These are phyloP conservation scores for Lepilemur septentrionalis DNA, from an alignment of 2,797 vertebrate genomes.

Conservation along the genomic window DNA sequence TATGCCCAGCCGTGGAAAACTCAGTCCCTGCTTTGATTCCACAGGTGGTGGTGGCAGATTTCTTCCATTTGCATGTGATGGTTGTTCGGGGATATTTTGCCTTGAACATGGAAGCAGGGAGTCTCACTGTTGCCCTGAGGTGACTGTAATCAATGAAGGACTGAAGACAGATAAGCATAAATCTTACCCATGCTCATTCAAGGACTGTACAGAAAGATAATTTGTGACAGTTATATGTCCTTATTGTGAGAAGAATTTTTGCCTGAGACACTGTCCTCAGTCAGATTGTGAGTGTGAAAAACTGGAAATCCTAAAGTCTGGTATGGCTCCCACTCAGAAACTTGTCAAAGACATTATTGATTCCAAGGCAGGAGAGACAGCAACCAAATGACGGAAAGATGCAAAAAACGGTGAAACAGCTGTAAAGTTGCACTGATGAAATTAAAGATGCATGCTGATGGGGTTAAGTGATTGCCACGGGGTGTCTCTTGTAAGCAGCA, in stretches of 20 bases:
- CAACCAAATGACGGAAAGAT: conserved; percentile 89
- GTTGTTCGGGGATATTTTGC: conserved; percentile 94
- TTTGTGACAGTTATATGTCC: conserved; percentile 91
- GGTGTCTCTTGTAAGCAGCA: conserved; percentile 77
- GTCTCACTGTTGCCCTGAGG: conserved; percentile 91
- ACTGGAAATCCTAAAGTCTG: conserved; percentile 89
- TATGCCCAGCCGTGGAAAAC: not conserved
- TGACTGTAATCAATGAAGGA: conserved; percentile 82
- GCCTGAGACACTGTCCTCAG: conserved; percentile 95
- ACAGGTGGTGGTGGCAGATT: conserved; percentile 85
- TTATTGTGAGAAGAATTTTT: conserved; percentile 93
- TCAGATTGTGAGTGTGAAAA: conserved; percentile 96
- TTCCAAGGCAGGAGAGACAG: conserved; percentile 87
- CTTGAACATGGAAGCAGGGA: conserved; percentile 92
- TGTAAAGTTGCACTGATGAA: conserved; percentile 95
- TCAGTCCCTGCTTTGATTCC: not conserved
- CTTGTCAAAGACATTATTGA: conserved; percentile 93
- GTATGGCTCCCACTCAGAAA: conserved; percentile 93
- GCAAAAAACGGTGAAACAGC: conserved; percentile 91
- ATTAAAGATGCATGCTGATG: conserved; percentile 92
- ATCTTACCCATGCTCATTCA: conserved; percentile 89
- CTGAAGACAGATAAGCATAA: conserved; percentile 77
- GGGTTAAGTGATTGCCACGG: conserved; percentile 94
- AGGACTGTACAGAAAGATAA: conserved; percentile 90
- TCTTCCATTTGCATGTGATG: conserved; percentile 95